Conservation (phyloP, 2,888 invertebrate species). For the Aleiodes leptofemur region DNA sequence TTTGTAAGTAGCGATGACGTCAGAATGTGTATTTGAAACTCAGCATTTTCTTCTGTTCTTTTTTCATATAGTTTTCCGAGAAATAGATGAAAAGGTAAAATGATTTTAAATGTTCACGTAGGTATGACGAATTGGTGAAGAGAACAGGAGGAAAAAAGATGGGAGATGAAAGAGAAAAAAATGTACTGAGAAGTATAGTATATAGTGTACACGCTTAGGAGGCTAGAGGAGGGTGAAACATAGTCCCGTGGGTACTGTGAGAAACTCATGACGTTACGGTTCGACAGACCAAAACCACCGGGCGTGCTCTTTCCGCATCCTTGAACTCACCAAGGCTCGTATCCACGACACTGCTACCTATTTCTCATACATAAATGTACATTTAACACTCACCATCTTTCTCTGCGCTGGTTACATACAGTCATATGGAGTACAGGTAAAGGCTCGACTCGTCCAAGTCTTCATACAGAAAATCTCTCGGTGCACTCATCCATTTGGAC, state of each 20-base stretch:
- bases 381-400: slow-evolving; percentile 9
- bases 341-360: slow-evolving; percentile 20
- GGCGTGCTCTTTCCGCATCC: slow-evolving; percentile 63
- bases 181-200: slow-evolving; percentile 8
- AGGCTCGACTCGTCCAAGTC: background rate
- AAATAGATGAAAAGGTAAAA: too few species aligned
- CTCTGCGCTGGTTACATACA: background rate
- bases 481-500: too few species aligned
- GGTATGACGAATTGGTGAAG: slow-evolving; percentile 23
- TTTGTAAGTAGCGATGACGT: slow-evolving; percentile 35
- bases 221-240: slow-evolving; percentile 36
- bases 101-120: too few species aligned
- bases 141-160: slow-evolving; percentile 9
- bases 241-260: slow-evolving; percentile 55
- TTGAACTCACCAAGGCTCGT: slow-evolving; percentile 52
- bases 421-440: background rate
- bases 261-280: slow-evolving; percentile 62
- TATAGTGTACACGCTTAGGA: background rate
- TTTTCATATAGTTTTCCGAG: too few species aligned
- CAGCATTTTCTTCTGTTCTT: slow-evolving; percentile 14
- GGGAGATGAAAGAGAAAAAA: background rate
- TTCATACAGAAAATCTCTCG: background rate
- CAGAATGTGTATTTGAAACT: slow-evolving; percentile 10
- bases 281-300: slow-evolving; percentile 60
- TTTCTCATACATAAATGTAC: slow-evolving; percentile 18